Evolutionary conservation across 2,888 invertebrate genomes (phyloP).

Genomic region (Parnassius mnemosyne): DNA sequence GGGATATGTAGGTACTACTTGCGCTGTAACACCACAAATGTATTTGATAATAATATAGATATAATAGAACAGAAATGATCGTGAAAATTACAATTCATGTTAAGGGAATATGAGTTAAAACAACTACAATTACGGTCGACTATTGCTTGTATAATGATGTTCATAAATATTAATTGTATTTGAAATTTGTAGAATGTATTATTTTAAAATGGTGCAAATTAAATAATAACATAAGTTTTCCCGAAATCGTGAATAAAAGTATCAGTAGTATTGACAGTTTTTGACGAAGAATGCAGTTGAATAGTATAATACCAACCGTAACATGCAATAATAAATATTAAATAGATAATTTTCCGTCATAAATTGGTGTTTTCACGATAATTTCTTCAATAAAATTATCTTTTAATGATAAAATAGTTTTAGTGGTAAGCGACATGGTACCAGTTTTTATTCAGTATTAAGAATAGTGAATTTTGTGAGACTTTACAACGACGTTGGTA

Average conservation of each 20-base stretch:
- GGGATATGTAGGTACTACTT: slow-evolving; percentile 45
- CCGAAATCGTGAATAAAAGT: no score
- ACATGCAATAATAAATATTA: no score
- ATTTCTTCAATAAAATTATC: slow-evolving; percentile 39
- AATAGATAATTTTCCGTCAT: background rate
- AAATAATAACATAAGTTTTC: no score
- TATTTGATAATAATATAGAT: slow-evolving; percentile 27
- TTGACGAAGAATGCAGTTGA: no score
- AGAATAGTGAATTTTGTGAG: slow-evolving; percentile 69
- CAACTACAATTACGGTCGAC: background rate
- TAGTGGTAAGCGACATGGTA: slow-evolving; percentile 57
- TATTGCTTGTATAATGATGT: background rate
- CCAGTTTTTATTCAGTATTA: slow-evolving; percentile 74
- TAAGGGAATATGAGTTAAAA: background rate
- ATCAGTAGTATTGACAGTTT: no score
- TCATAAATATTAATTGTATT: no score
- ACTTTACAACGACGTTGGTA: slow-evolving; percentile 75
- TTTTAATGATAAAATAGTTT: slow-evolving; percentile 51
- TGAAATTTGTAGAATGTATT: no score
- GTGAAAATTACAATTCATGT: slow-evolving; percentile 8
- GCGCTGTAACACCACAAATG: slow-evolving; percentile 55
- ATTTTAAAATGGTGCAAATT: no score
- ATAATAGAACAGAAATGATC: slow-evolving; percentile 14
- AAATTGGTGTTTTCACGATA: slow-evolving; percentile 35
- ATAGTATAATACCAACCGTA: no score